A percentile compares a stretch with the other conserved stretches of the same genome.
phyloP scores from a whole-genome alignment of 2,113 vertebrate genomes.

The Halcyon malimbica region DNA sequence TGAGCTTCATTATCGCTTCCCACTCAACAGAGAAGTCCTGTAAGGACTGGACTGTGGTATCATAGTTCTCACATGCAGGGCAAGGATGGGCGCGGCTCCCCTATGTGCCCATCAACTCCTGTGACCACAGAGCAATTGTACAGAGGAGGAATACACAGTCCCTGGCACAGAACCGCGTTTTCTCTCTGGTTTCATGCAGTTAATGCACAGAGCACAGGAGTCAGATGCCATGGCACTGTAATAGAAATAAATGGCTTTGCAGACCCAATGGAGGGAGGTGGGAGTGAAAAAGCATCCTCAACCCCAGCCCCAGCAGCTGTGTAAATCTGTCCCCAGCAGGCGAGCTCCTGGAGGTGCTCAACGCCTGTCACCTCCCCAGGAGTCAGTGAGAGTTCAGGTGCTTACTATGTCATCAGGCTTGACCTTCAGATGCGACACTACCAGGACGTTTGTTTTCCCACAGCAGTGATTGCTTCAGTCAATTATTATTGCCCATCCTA shows the following conservation, averaged over 20 bases:
- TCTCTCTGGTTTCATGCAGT: neutral
- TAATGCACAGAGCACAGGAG: neutral
- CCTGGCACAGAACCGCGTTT: neutral
- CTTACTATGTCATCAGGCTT: slow-evolving; percentile 43
- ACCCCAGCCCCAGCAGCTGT: neutral
- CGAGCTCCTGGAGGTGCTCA: neutral
- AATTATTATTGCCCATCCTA: slow-evolving; percentile 55
- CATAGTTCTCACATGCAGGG: neutral
- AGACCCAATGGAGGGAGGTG: neutral
- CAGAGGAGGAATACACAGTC: rapidly evolving
- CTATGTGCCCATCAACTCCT: neutral
- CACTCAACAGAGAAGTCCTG: neutral
- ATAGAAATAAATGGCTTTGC: slow-evolving; percentile 24
- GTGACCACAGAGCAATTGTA: neutral
- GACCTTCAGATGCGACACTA: slow-evolving; percentile 44
- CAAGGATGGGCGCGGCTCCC: neutral
- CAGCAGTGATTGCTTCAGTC: slow-evolving; percentile 65
- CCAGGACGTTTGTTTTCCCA: slow-evolving; percentile 56
- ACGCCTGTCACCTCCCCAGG: neutral
- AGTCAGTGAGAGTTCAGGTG: slow-evolving; percentile 65
- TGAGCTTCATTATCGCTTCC: neutral
- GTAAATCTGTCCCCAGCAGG: slow-evolving; percentile 21
- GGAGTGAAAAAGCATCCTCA: neutral
- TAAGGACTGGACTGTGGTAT: rapidly evolving
- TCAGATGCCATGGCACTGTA: neutral